phyloP scores from a whole-genome alignment of 2,888 invertebrate genomes.

The Mayetiola destructor region DNA sequence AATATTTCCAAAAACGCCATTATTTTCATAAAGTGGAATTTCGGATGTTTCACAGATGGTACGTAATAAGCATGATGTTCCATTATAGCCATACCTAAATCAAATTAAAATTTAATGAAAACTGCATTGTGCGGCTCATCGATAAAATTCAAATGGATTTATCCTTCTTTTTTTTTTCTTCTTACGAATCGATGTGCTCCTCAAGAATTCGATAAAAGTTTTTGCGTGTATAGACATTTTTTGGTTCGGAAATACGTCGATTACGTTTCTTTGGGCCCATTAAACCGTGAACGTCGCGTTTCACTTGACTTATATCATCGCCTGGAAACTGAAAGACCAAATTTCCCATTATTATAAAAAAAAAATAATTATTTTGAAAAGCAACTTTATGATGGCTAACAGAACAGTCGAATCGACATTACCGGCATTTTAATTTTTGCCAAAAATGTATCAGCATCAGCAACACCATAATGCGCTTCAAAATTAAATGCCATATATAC shows the following conservation, averaged over 20 bases:
- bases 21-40: conserved; percentile 37
- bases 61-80: conserved; percentile 38
- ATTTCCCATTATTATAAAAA: neutral
- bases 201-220: conserved; percentile 3
- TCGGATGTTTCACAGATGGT: conserved; percentile 45
- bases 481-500: conserved; percentile 15
- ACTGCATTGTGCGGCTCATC: too few species aligned
- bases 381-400: neutral
- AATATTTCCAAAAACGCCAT: conserved; percentile 45
- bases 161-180: neutral
- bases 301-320: neutral
- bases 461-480: conserved; percentile 14
- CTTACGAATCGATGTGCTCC: neutral
- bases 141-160: too few species aligned
- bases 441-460: conserved; percentile 3
- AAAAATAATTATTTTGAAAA: neutral
- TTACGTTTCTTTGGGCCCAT: neutral
- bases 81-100: neutral
- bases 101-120: neutral
- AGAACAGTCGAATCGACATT: neutral
- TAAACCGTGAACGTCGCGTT: neutral
- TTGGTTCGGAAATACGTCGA: neutral
- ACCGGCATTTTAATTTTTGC: neutral
- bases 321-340: neutral
- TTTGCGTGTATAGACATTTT: conserved; percentile 6